Conservation (phyloP, 2,888 invertebrate species). For the Tuberolachnus salignus region DNA sequence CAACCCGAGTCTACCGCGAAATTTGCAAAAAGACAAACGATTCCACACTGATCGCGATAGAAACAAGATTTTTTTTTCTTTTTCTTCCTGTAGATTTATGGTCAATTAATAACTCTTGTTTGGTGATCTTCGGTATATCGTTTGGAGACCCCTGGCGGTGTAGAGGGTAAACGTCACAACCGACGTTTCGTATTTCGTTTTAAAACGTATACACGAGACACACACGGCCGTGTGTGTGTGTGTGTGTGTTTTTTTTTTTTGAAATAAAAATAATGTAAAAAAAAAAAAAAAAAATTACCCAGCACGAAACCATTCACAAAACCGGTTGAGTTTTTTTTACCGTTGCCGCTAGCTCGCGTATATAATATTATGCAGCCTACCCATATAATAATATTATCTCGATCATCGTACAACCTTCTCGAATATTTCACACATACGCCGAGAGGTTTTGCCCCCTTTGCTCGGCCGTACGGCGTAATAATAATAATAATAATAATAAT, state of each 20-base stretch:
- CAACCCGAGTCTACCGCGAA: too few species aligned
- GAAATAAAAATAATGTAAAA: too few species aligned
- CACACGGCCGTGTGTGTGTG: neutral
- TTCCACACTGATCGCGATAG: too few species aligned
- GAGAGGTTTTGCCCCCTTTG: slow-evolving; percentile 3
- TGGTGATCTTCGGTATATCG: too few species aligned
- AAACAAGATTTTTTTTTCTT: too few species aligned
- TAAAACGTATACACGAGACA: neutral
- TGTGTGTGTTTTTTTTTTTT: neutral
- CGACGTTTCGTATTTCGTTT: slow-evolving; percentile 31
- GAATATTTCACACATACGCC: slow-evolving; percentile 46
- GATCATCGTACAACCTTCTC: slow-evolving; percentile 53
- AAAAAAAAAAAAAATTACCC: neutral
- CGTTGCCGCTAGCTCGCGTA: slow-evolving; percentile 18
- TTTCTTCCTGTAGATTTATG: too few species aligned
- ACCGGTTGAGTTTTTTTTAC: slow-evolving; percentile 54
- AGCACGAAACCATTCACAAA: slow-evolving; percentile 44
- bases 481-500: neutral
- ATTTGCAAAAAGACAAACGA: too few species aligned
- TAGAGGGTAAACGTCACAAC: neutral
- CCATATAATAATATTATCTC: neutral
- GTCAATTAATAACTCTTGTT: too few species aligned
- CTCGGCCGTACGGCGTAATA: neutral
- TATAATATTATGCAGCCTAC: slow-evolving; percentile 16
- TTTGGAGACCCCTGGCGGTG: too few species aligned